Evolutionary conservation across 37 sponge, comb jelly and placozoan species (phyloP), one percentile per base, ranked within the genome.

Genomic region (Halisarca cf. caerulea): DNA sequence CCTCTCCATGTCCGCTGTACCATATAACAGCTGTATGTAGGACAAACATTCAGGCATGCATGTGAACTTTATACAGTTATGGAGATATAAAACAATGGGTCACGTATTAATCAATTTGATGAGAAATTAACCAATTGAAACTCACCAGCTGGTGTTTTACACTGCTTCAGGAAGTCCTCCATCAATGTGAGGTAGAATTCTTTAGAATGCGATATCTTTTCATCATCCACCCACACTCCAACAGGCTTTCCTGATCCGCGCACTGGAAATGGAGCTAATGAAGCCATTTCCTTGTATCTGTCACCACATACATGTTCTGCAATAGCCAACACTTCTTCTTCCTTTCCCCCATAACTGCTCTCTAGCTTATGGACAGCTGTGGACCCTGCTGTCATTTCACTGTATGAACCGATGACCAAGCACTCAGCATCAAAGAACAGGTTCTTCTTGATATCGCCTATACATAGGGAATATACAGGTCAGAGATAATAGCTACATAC

Each of bases 1-100:
- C 59, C 69, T 90, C 79, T 30, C 86, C 77, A 81, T 80, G 83
- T 40, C 90, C 90, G 45, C 61, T 81, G 78, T 81, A 90, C 64
- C 77, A 85, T 36, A 90, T 55, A 6, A 71, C 11, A 71, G 78
- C 90, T 90, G 59, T 79, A 79, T 20, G 32, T 3, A 23, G 38
- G 59, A 27, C 17, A 27, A 25, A 82, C n/a, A n/a, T n/a, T 5
- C 3, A 82, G 42, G 66, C 4, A 43, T 21, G 34, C 34, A 37
- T 17, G 20, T 54, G 58, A 28, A 34, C 15, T 8, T 3, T 6
- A 6, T 59, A 6, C 60, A 59, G 25, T 59, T 25, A 54, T 6
- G n/a, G n/a, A n/a, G n/a, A n/a, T n/a, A n/a, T n/a, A n/a, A n/a
- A n/a, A n/a, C n/a, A n/a, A n/a, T n/a, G n/a, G n/a, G n/a, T n/a